Base-by-base conservation (phyloP, 2,113 vertebrate species). In the Muscicapa adusta region DNA sequence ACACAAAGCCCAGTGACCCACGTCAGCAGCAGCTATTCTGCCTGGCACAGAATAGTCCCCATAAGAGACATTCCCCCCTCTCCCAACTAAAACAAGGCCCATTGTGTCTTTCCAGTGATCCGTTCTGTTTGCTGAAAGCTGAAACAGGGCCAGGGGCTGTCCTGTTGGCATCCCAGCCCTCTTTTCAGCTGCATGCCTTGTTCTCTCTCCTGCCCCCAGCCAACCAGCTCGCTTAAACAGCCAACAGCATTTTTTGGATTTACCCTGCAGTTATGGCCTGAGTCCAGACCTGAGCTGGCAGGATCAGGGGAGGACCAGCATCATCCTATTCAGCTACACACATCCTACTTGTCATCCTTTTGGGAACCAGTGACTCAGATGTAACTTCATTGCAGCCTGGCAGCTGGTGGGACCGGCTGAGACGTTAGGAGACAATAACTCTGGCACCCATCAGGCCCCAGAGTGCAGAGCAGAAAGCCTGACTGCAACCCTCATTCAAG, bases 331-430 rank as follows among this genome's bases (percentile, higher is more conserved):
- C 97, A 98, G 96, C 94, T 89, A 92, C 96, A 96, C 88, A 94
- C 95, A 97, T 96, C 92, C 93, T 95, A 90, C 97, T 98, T 97
- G 98, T 97, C 96, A 90, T 97, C 96, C 97, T 97, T 98, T 98
- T 97, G 96, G 96, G 97, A 98, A 91, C 62, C 97, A 98, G 93
- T 98, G 98, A 98, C 98, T 98, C 98, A 91, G 79, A 98, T 53
- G 5, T 98, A 98, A 98, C 97, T 96, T 95, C 96, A 97, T 96
- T 97, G 97, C 63, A 5, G 96, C 95, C 96, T 97, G 97, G 97
- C 98, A 98, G 98, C 97, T 98, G 98, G 97, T 97, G 95, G 97
- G 94, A 96, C 96, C 3, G 79, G 96, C 92, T 90, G 58, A 95
- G 97, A 91, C 5, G 18, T 92, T 96, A 93, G 91, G 96, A 97